Evolutionary conservation across 2,888 invertebrate species (phyloP), one percentile per base, ranked within the genome.

Genomic region (Nomada fabriciana): DNA sequence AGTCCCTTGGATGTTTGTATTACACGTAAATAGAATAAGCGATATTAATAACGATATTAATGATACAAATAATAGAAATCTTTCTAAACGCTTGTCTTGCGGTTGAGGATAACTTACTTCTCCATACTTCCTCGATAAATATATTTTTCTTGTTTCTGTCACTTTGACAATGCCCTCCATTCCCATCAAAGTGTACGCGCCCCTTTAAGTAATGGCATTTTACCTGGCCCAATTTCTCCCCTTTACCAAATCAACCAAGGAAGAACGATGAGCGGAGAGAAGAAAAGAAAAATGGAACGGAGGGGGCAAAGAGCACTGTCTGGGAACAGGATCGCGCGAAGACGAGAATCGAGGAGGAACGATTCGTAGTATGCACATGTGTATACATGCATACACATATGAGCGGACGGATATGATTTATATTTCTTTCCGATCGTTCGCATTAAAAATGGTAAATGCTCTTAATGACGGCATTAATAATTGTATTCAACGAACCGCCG

Each of bases 401-500:
- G 64, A 36, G 63, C 68, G 70, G 67, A 73, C 55, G 60, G 64
- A 78, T 84, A 85, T 86, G 89, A 88, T 89, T 90, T 85, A 89
- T 90, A 88, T 83, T 72, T 84, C 83, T 81, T 87, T 86, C 87
- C 87, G 86, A 90, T 90, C 89, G 87, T 76, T 63, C 78, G 85
- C 79, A 89, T 86, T 86, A 88, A 89, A 71, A 88, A 88, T 88
- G 88, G 87, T 90, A 90, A 90, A 87, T 89, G 88, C 88, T 89
- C 85, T 88, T 89, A 89, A 90, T 89, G 90, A 90, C 80, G 88
- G 86, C 88, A 89, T 89, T 89, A 89, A 90, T 90, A 90, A 89
- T 89, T 90, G 90, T 88, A 89, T 89, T 90, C 89, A 88, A 83
- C 83, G 68, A 83, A 85, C 88, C 81, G 83, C 67, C 82, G 85